phyloP scores from a whole-genome alignment of 2,113 vertebrate genomes.

The Lagenorhynchus albirostris region DNA sequence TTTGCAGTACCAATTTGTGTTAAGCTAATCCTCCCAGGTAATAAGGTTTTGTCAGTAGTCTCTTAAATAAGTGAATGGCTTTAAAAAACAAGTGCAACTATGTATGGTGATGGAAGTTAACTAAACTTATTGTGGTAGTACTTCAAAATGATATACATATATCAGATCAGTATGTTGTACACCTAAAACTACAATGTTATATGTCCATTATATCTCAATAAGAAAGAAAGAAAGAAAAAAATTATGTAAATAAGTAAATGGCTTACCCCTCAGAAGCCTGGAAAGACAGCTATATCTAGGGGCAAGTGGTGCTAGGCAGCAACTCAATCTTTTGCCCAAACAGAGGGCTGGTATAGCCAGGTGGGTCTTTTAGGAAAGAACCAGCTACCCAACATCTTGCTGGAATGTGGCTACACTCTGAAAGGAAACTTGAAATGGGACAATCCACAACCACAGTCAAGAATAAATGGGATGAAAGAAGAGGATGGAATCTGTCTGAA shows the following conservation, averaged over 20 bases:
- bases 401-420: not conserved
- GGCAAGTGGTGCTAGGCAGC: not conserved
- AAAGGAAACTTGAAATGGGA: not conserved
- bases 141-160: not conserved
- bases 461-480: not conserved
- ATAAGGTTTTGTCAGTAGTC: not conserved
- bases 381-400: not conserved
- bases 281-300: not conserved
- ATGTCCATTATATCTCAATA: not conserved
- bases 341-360: not conserved
- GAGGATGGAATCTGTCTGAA: not conserved
- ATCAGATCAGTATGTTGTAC: not conserved
- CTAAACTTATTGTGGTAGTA: not conserved
- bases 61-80: not conserved
- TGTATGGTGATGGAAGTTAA: not conserved
- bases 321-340: not conserved
- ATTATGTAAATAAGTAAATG: not conserved
- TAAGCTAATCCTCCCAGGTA: not conserved
- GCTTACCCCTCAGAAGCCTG: not conserved
- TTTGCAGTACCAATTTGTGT: not conserved
- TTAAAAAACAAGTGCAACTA: not conserved
- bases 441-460: not conserved
- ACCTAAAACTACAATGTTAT: not conserved
- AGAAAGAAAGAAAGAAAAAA: not conserved
- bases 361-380: not conserved